Percentiles rank a stretch among this genome's conserved stretches.
These are phyloP conservation scores for Odontocolon sp. DNA, from an alignment of 2,888 invertebrate species.

Conservation along the genomic window DNA sequence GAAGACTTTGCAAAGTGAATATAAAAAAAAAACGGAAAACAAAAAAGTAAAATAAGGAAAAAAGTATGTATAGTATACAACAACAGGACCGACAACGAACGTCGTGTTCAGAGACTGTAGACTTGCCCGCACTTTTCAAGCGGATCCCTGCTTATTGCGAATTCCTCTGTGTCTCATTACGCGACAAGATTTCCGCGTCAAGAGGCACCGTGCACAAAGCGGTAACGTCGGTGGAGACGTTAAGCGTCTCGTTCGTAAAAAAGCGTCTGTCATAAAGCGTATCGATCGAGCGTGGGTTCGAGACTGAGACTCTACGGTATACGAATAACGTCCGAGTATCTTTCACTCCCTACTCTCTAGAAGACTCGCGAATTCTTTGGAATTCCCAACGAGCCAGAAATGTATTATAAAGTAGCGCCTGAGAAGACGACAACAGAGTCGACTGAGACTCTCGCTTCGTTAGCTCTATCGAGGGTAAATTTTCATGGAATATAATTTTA, in stretches of 20 bases:
- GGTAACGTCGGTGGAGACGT: constrained; percentile 51
- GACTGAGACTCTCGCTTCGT: constrained; percentile 33
- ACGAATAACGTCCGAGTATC: constrained; percentile 54
- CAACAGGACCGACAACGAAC: no score
- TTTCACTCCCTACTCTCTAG: constrained; percentile 15
- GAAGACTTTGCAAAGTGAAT: no score
- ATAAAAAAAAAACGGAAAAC: no score
- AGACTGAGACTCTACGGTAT: constrained; percentile 38
- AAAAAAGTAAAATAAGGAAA: no score
- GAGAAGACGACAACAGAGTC: constrained; percentile 21
- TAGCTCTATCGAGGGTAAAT: constrained; percentile 13
- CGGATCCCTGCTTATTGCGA: constrained; percentile 64
- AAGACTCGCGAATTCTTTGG: constrained; percentile 44
- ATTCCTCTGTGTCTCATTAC: constrained; percentile 74
- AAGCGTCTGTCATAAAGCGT: constrained; percentile 53
- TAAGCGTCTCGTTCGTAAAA: constrained; percentile 38
- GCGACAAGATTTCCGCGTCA: constrained; percentile 68
- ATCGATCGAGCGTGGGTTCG: constrained; percentile 54
- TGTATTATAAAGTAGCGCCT: constrained; percentile 46
- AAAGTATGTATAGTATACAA: no score
- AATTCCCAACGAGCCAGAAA: constrained; percentile 31
- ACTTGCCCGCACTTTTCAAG: constrained; percentile 41
- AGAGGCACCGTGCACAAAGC: constrained; percentile 64
- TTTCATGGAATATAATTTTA: no score
- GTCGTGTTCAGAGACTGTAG: no score